Conservation (phyloP, 2,113 vertebrate species). For the Aptenodytes patagonicus region DNA sequence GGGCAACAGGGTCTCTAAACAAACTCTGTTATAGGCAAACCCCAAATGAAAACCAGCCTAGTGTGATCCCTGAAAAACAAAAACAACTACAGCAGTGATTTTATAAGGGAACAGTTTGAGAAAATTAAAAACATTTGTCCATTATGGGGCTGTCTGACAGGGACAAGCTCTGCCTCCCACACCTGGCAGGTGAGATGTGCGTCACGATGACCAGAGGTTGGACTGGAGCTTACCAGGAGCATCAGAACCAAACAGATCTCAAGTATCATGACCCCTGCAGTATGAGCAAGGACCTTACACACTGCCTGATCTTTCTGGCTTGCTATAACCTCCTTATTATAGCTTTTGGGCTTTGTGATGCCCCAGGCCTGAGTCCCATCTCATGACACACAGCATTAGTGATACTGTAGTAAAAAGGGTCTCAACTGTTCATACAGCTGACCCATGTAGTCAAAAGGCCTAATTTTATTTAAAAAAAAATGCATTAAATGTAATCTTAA, state of each 20-base stretch:
- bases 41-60: neutral
- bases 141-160: neutral
- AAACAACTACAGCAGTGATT: neutral
- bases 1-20: neutral
- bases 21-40: neutral
- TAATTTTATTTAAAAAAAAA: neutral
- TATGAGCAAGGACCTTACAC: neutral
- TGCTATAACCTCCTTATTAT: neutral
- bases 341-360: neutral
- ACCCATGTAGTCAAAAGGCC: neutral
- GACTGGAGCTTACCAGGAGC: neutral
- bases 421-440: neutral
- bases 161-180: neutral
- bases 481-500: neutral
- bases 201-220: neutral
- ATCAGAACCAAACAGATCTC: neutral
- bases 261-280: rapidly evolving
- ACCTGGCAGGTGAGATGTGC: neutral
- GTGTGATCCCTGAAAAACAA: neutral
- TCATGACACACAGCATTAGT: neutral
- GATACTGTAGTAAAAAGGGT: neutral
- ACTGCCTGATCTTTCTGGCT: neutral
- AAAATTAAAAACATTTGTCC: neutral
- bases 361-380: neutral
- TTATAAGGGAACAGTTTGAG: neutral